Percentiles rank a stretch among this genome's conserved stretches.
phyloP scores from a whole-genome alignment of 1,140 invertebrate genomes.

The Thalassaphorura encarpata region DNA sequence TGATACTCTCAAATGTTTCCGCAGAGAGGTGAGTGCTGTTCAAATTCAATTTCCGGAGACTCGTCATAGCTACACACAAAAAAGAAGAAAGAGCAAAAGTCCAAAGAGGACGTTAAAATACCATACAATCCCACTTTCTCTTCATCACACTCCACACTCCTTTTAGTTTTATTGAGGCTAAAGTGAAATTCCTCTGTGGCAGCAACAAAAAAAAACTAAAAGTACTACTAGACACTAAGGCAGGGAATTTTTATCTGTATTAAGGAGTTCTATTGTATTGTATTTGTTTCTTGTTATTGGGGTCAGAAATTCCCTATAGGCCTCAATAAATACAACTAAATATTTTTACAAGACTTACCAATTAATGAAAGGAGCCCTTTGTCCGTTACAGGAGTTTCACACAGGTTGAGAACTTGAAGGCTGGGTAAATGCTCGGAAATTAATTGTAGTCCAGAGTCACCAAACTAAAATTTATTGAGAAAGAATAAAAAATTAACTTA shows the following conservation, averaged over 20 bases:
- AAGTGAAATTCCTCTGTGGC: no score
- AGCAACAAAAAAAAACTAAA: no score
- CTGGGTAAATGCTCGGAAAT: constrained; percentile 74
- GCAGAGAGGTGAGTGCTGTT: constrained; percentile 75
- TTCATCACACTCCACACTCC: no score
- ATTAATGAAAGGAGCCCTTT: constrained; percentile 65
- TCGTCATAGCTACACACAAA: constrained; percentile 55
- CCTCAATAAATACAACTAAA: no score
- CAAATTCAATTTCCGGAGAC: constrained; percentile 65
- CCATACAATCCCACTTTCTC: neutral
- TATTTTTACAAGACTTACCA: constrained; percentile 47
- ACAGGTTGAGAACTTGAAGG: constrained; percentile 73
- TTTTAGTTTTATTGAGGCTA: no score
- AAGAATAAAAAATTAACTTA: no score
- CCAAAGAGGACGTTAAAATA: neutral
- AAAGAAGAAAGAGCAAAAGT: neutral
- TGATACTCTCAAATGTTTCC: constrained; percentile 63
- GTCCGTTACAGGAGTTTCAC: constrained; percentile 77
- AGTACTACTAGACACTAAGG: no score
- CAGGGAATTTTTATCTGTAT: no score
- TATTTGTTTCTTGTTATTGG: no score
- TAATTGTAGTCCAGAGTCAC: constrained; percentile 65
- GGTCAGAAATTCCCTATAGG: no score
- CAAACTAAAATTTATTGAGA: constrained; percentile 51
- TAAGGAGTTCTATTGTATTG: no score